Evolutionary conservation across 2,888 invertebrate genomes (phyloP), one percentile per base, ranked within the genome.

Genomic region (Eristalis intricaria): DNA sequence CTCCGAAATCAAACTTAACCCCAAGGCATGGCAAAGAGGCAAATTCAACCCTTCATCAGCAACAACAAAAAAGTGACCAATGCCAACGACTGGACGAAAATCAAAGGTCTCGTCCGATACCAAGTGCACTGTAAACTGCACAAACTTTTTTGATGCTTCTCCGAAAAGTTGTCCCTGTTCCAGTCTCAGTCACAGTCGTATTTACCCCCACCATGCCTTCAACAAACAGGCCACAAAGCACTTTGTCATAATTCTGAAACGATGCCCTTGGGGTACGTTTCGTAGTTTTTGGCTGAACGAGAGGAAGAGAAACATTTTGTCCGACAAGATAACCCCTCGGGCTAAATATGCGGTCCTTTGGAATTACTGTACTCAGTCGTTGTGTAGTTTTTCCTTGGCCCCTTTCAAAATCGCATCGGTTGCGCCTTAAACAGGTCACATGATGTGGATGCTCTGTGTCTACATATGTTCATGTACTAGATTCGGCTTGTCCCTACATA

Each of bases 161-260:
- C 73, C 65, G 3, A 69, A 82, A 86, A 82, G 77, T 86, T 86
- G 73, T 77, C 71, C 74, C 69, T 40, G 56, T 74, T 38, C 56
- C 65, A 43, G 68, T 38, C 10, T 58, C 65, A 11, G 13, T 40
- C 10, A 15, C 50, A 35, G 35, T 56, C 26, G 60, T 29, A 61
- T 29, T 61, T 35, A 43, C 64, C 56, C 43, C 64, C 68, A 60
- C 58, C 58, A 56, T 35, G 71, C 61, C 69, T 50, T 74, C 56
- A 71, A 74, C 77, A 19, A 56, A 56, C 23, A 26, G 26, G 56
- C 74, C 83, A 83, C 79, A 79, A 63, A 76, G 64, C 71, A 84
- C 83, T 83, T 87, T 87, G 79, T 87, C 79, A 84, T 65, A 87
- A 84, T 83, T 87, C 73, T 40, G 71, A 84, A 87, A 87, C 80